Percentiles rank a stretch among this genome's conserved stretches.
phyloP scores from a whole-genome alignment of 2,113 vertebrate species.

The Amblyopsis rosae region DNA sequence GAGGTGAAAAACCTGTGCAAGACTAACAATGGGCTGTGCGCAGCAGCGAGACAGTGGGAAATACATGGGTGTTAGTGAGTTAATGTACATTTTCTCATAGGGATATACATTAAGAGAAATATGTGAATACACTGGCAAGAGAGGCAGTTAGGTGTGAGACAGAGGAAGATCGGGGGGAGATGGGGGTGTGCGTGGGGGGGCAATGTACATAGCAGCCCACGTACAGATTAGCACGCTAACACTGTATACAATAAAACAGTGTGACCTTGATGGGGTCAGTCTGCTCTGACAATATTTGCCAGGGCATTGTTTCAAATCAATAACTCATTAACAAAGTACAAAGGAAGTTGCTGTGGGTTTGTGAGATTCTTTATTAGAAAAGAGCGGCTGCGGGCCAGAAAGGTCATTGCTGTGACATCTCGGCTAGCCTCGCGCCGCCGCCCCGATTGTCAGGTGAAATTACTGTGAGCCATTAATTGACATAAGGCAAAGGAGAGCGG shows the following conservation, averaged over 20 bases:
- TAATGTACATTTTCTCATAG: not conserved
- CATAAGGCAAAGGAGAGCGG: constrained; percentile 84
- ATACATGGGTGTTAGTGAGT: not conserved
- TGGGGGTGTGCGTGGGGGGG: constrained; percentile 55
- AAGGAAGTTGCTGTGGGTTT: constrained; percentile 89
- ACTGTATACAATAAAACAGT: constrained; percentile 76
- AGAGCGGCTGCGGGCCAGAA: constrained; percentile 80
- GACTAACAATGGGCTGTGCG: constrained; percentile 52
- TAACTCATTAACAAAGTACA: constrained; percentile 99
- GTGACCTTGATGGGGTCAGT: constrained; percentile 85
- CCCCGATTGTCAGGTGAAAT: constrained; percentile 96
- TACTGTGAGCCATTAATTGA: constrained; percentile 98
- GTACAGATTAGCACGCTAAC: constrained; percentile 65
- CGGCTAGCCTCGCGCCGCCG: constrained; percentile 82
- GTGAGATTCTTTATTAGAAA: constrained; percentile 90
- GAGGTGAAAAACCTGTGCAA: constrained; percentile 65
- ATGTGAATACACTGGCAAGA: too few relatives aligned
- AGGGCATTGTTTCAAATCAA: constrained; percentile 99
- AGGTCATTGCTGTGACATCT: constrained; percentile 97
- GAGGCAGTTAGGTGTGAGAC: not conserved
- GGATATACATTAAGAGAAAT: not conserved
- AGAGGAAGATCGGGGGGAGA: not conserved
- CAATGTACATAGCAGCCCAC: constrained; percentile 39
- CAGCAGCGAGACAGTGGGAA: not conserved
- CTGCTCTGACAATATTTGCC: constrained; percentile 91